Conservation (phyloP, 1,140 invertebrate genomes). For the Ylistrum balloti region DNA sequence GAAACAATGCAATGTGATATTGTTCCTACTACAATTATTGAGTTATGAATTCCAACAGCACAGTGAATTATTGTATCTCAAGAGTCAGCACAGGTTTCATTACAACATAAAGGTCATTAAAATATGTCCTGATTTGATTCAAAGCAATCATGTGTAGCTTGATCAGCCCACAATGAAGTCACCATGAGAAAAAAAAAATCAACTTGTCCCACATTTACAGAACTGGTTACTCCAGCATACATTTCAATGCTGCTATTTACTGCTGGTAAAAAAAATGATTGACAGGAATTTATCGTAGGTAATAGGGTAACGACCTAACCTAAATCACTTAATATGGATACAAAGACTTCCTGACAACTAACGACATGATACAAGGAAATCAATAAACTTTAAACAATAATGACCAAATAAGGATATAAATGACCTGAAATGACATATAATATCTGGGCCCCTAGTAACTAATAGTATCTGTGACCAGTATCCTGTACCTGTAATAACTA, state of each 20-base stretch:
- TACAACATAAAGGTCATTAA: not conserved
- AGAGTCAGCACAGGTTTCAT: not conserved
- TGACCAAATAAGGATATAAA: no score
- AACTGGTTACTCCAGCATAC: not conserved
- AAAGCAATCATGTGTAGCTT: not conserved
- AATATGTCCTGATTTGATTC: not conserved
- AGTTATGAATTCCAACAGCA: constrained; percentile 29
- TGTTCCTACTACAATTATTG: not conserved
- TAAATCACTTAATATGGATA: not conserved
- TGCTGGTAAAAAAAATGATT: not conserved
- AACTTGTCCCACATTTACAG: not conserved
- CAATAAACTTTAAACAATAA: no score
- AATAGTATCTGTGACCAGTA: no score
- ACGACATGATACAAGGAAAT: no score
- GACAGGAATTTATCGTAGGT: not conserved
- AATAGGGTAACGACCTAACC: not conserved
- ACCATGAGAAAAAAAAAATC: not conserved
- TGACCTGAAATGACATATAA: no score
- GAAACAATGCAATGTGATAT: constrained; percentile 35
- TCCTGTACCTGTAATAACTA: no score
- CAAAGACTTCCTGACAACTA: not conserved
- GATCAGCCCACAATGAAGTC: not conserved
- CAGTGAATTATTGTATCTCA: not conserved
- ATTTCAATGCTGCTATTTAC: not conserved
- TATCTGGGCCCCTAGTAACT: no score